Conservation (phyloP, 2,797 vertebrate genomes). For the Enteromius afrohamiltoni region DNA sequence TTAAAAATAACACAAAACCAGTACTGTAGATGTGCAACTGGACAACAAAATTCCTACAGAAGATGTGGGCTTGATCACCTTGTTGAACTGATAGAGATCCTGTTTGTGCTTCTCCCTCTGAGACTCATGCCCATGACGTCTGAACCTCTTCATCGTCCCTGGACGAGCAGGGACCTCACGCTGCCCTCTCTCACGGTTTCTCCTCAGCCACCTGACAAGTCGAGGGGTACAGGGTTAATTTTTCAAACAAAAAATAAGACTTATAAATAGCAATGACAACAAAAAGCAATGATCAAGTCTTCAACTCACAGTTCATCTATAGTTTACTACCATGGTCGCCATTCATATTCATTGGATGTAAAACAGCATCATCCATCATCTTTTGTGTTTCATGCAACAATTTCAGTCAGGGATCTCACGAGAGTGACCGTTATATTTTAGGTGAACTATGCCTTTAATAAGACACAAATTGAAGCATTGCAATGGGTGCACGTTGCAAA, state of each 20-base stretch:
- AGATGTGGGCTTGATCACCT: conserved; percentile 76
- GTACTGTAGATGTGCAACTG: neutral
- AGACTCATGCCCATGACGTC: conserved; percentile 90
- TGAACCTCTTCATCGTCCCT: conserved; percentile 92
- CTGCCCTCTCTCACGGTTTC: conserved; percentile 49
- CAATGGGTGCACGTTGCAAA: neutral
- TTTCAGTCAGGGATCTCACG: neutral
- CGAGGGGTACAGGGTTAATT: neutral
- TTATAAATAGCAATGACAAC: neutral
- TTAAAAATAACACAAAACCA: neutral
- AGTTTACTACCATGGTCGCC: no score
- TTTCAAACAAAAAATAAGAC: conserved; percentile 8
- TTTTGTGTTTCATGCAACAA: neutral
- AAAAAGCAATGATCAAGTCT: neutral
- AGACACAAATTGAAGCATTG: neutral
- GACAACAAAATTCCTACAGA: neutral
- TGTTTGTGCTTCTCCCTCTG: conserved; percentile 90
- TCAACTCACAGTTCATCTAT: no score
- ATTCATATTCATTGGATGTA: neutral
- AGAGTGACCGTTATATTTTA: neutral
- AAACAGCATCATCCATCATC: neutral
- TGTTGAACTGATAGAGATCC: conserved; percentile 95
- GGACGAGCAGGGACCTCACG: conserved; percentile 60
- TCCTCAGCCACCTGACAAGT: conserved; percentile 52
- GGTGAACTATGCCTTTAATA: neutral